Conservation (phyloP, 2,888 invertebrate genomes). For the Watsonalla cultraria region DNA sequence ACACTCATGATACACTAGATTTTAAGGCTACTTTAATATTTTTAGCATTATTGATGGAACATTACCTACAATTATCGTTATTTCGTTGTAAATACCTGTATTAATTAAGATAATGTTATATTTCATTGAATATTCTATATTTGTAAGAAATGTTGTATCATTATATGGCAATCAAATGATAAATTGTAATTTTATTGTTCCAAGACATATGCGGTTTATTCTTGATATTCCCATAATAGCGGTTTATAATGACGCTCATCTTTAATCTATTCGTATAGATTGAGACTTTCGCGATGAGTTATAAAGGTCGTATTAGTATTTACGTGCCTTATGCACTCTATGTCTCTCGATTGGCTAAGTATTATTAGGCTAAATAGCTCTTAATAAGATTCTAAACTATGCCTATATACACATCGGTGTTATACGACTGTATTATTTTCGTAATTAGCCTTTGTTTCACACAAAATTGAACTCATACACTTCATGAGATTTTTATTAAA, state of each 20-base stretch:
- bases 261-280: constrained; percentile 26
- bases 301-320: constrained; percentile 12
- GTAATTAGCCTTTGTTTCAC: constrained; percentile 19
- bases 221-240: constrained; percentile 25
- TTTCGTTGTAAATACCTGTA: too few relatives aligned
- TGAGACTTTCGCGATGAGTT: constrained; percentile 26
- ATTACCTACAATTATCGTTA: too few relatives aligned
- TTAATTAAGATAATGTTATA: too few relatives aligned
- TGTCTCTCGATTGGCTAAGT: background rate
- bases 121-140: background rate
- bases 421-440: constrained; percentile 3
- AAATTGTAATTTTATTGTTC: constrained; percentile 36
- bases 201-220: constrained; percentile 17
- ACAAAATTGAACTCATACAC: constrained; percentile 10
- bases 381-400: background rate
- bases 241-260: constrained; percentile 18
- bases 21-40: too few relatives aligned
- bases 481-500: constrained; percentile 18
- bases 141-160: constrained; percentile 1
- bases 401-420: background rate
- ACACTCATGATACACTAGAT: too few relatives aligned
- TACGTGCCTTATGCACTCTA: background rate
- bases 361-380: background rate
- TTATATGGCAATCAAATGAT: constrained; percentile 2
- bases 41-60: too few relatives aligned